These are phyloP conservation scores for Hypomecis atomaria DNA, from an alignment of 2,888 invertebrate genomes.

Conservation along the genomic window DNA sequence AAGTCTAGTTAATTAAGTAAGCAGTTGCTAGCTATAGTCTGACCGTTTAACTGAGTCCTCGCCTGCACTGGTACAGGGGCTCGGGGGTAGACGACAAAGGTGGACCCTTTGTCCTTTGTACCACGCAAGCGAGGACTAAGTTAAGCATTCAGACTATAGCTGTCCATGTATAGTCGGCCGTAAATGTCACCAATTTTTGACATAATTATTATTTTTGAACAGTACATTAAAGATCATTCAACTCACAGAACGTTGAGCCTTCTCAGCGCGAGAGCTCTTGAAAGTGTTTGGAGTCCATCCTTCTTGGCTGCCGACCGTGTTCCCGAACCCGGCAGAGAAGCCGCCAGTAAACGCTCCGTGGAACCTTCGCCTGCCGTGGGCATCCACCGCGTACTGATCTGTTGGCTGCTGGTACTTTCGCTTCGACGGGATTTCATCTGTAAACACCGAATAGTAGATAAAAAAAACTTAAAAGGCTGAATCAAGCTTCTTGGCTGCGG, in stretches of 20 bases:
- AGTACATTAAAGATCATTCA: background rate
- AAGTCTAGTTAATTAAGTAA: no score
- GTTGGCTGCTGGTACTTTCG: constrained; percentile 88
- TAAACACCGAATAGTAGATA: constrained; percentile 37
- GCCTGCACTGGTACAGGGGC: no score
- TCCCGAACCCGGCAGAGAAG: constrained; percentile 98
- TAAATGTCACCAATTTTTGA: no score
- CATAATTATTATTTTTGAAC: background rate
- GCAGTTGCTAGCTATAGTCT: no score
- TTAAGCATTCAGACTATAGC: no score
- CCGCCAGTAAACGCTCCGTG: constrained; percentile 99
- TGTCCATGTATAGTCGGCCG: no score
- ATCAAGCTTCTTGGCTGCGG: no score
- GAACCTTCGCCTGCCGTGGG: constrained; percentile 94
- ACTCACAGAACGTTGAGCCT: constrained; percentile 67
- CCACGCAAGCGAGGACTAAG: no score
- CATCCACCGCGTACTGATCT: constrained; percentile 96
- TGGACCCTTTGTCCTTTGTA: no score
- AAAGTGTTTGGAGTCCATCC: constrained; percentile 97
- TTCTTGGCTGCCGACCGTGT: constrained; percentile 97
- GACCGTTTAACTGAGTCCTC: no score
- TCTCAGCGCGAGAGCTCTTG: constrained; percentile 93
- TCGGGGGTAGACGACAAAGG: no score
- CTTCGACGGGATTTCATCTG: constrained; percentile 92
- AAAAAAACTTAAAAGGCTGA: no score